Percentiles rank a stretch among this genome's conserved stretches.
phyloP scores from a whole-genome alignment of 2,888 invertebrate genomes.

The Drosophila greeni region DNA sequence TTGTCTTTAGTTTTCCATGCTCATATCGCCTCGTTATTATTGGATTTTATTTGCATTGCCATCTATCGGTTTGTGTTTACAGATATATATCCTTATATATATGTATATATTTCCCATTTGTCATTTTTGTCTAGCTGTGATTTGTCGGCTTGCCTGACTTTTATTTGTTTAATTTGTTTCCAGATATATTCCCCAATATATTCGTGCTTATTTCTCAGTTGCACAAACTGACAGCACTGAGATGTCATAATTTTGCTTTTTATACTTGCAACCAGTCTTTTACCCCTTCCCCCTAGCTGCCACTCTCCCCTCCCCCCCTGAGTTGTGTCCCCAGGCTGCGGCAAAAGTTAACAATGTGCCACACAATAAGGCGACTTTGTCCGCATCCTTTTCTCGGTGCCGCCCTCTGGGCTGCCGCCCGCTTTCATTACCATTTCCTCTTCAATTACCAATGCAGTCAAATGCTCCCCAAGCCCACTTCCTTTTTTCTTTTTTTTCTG shows the following conservation, averaged over 20 bases:
- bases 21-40: constrained; percentile 10
- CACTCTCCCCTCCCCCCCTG: not conserved
- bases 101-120: constrained; percentile 18
- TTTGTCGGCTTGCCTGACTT: constrained; percentile 27
- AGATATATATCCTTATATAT: not conserved
- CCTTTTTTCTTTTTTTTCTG: not conserved
- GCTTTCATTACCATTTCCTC: constrained; percentile 41
- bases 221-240: constrained; percentile 5
- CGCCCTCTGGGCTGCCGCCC: constrained; percentile 3
- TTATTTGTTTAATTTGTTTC: constrained; percentile 27
- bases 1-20: constrained; percentile 14
- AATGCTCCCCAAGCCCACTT: constrained; percentile 12
- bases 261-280: not conserved
- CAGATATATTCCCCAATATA: not conserved
- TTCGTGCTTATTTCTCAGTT: constrained; percentile 12
- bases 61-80: constrained; percentile 1
- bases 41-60: constrained; percentile 22
- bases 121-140: constrained; percentile 15
- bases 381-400: constrained; percentile 2
- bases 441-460: constrained; percentile 42
- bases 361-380: constrained; percentile 40
- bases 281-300: not conserved
- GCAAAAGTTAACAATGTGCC: constrained; percentile 42
- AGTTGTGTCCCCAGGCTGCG: constrained; percentile 23
- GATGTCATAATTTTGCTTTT: constrained; percentile 8